These are phyloP conservation scores for Myopa testacea DNA, from an alignment of 2,888 invertebrate species.

Conservation along the genomic window DNA sequence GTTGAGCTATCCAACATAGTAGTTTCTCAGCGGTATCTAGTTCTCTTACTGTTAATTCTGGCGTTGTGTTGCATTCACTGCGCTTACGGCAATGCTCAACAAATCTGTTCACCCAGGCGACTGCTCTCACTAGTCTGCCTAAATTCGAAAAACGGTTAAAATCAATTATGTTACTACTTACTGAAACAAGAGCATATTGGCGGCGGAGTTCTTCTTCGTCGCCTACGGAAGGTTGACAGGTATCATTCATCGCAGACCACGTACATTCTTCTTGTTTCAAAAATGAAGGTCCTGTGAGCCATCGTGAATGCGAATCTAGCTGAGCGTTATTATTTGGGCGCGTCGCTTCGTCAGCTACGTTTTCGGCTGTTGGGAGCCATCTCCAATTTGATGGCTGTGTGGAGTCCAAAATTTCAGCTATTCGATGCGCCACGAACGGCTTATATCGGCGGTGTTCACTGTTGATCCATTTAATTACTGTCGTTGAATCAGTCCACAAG, in stretches of 20 bases:
- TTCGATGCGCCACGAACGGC: conserved; percentile 48
- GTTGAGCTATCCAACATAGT: not conserved
- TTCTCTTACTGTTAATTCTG: too few species aligned
- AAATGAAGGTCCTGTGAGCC: not conserved
- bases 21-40: too few species aligned
- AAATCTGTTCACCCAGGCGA: conserved; percentile 7
- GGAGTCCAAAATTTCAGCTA: conserved; percentile 4
- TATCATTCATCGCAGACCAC: not conserved
- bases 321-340: not conserved
- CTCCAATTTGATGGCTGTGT: conserved; percentile 7
- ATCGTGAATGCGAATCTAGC: not conserved
- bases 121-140: conserved; percentile 19
- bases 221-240: not conserved
- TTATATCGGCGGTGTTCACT: conserved; percentile 43
- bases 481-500: conserved; percentile 23
- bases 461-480: conserved; percentile 42
- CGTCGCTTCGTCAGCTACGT: conserved; percentile 25
- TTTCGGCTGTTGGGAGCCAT: conserved; percentile 4
- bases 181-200: conserved; percentile 9
- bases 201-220: conserved; percentile 22
- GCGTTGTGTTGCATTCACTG: not conserved
- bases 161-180: conserved; percentile 19
- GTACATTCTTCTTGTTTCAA: not conserved
- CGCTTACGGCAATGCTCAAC: not conserved
- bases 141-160: conserved; percentile 30